Evolutionary conservation across 2,888 invertebrate genomes (phyloP).

Genomic region (Drosophila mulleri): DNA sequence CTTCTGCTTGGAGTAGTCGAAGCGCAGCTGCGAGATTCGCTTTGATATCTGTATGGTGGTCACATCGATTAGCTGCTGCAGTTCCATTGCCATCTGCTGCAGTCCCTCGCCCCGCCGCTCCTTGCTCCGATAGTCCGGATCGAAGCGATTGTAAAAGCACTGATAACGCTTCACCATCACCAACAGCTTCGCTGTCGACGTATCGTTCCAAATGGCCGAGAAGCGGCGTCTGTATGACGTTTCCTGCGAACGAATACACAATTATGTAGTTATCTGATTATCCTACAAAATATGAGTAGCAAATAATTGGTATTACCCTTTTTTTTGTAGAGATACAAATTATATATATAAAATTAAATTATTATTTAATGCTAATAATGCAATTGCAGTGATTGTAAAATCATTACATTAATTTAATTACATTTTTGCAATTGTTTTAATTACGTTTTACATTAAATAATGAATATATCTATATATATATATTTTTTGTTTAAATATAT

Average conservation of each 20-base stretch:
- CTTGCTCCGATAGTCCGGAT: slow-evolving; percentile 82
- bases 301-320: too few relatives aligned
- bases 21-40: slow-evolving; percentile 81
- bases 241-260: slow-evolving; percentile 55
- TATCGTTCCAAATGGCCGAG: slow-evolving; percentile 82
- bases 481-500: too few relatives aligned
- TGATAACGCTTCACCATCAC: slow-evolving; percentile 77
- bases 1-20: slow-evolving; percentile 82
- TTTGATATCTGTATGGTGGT: slow-evolving; percentile 82
- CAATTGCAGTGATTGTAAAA: too few relatives aligned
- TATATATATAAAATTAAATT: not conserved
- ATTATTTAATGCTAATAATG: too few relatives aligned
- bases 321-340: not conserved
- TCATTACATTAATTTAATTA: too few relatives aligned
- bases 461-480: too few relatives aligned
- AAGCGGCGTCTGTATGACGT: slow-evolving; percentile 81
- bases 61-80: slow-evolving; percentile 78
- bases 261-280: not conserved
- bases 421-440: too few relatives aligned
- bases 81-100: slow-evolving; percentile 79
- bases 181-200: slow-evolving; percentile 78
- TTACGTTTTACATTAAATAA: too few relatives aligned
- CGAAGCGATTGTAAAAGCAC: slow-evolving; percentile 81
- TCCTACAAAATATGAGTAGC: not conserved
- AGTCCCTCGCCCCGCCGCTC: slow-evolving; percentile 81